A percentile compares a stretch with the other conserved stretches of the same genome.
These are phyloP conservation scores for Globodera ellingtonae DNA, from an alignment of 1,140 invertebrate species.

Conservation along the genomic window DNA sequence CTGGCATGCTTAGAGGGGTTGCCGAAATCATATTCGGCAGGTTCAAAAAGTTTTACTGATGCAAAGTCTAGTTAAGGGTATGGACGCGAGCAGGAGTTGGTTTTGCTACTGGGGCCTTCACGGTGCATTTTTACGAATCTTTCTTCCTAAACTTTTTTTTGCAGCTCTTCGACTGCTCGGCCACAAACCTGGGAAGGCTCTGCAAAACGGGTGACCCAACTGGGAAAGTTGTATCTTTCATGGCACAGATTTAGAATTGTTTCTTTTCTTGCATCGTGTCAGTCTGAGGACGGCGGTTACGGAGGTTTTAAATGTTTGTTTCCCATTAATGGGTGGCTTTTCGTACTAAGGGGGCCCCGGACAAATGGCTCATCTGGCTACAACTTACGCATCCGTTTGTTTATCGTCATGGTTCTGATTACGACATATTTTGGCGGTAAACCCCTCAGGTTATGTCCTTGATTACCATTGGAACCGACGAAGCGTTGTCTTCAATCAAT, in stretches of 20 bases:
- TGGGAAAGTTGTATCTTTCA: conserved; percentile 9
- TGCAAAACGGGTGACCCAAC: conserved; percentile 33
- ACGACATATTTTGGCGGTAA: no score
- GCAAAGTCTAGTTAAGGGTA: conserved; percentile 13
- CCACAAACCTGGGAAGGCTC: conserved; percentile 14
- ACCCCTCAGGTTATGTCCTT: conserved; percentile 75
- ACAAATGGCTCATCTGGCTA: conserved; percentile 87
- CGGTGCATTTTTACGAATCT: neutral
- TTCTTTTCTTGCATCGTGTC: conserved; percentile 46
- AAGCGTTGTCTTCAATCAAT: conserved; percentile 84
- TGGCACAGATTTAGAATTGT: conserved; percentile 43
- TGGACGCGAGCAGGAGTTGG: conserved; percentile 51
- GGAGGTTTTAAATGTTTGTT: conserved; percentile 23
- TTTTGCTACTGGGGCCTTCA: conserved; percentile 51
- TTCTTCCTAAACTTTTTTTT: neutral
- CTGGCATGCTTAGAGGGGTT: conserved; percentile 7
- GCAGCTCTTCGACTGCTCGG: conserved; percentile 31
- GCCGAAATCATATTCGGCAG: conserved; percentile 13
- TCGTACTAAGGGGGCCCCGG: conserved; percentile 76
- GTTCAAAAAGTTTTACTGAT: neutral
- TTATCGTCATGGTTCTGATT: neutral
- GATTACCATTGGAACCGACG: conserved; percentile 81
- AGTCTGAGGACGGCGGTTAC: conserved; percentile 46
- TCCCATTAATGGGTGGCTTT: neutral
- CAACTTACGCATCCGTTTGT: conserved; percentile 85